Evolutionary conservation across 1,140 invertebrate species (phyloP).

Genomic region (Teleopsis dalmanni): DNA sequence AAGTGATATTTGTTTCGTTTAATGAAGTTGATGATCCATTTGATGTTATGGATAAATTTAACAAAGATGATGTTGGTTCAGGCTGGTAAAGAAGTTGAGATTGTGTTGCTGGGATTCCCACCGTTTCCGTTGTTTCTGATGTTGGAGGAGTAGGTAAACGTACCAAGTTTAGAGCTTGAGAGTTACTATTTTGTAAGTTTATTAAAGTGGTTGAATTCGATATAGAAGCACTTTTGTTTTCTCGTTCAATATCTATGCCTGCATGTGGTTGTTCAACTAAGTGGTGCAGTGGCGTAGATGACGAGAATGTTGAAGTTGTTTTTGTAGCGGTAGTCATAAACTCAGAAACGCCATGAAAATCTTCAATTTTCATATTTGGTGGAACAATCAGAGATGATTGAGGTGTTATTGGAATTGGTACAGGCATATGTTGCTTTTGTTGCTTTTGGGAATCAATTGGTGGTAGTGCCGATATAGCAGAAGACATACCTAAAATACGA

Average conservation of each 20-base stretch:
- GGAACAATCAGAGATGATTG: conserved; percentile 2
- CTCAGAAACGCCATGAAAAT: conserved; percentile 13
- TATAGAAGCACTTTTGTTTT: conserved; percentile 17
- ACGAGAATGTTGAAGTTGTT: not conserved
- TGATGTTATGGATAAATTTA: conserved; percentile 25
- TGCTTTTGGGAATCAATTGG: too few relatives aligned
- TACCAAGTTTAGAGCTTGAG: conserved; percentile 34
- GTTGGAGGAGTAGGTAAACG: conserved; percentile 39
- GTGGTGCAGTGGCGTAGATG: conserved; percentile 1
- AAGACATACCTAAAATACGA: conserved; percentile 25
- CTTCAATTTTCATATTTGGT: conserved; percentile 32
- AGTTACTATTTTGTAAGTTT: conserved; percentile 21
- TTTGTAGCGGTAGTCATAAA: conserved; percentile 1
- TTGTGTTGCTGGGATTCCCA: conserved; percentile 13
- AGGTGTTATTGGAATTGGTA: conserved; percentile 5
- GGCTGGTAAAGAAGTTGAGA: conserved; percentile 34
- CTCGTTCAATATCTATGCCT: conserved; percentile 16
- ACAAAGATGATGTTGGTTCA: conserved; percentile 19
- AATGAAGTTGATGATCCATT: not conserved
- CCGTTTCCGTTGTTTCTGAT: conserved; percentile 33
- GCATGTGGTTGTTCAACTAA: conserved; percentile 6
- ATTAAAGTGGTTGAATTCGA: conserved; percentile 11
- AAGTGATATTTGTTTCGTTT: not conserved
- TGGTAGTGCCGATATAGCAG: conserved; percentile 5
- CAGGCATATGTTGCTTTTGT: not conserved